Evolutionary conservation across 1,140 invertebrate genomes (phyloP), one percentile per base, ranked within the genome.

Genomic region (Chironomus striatipennis): DNA sequence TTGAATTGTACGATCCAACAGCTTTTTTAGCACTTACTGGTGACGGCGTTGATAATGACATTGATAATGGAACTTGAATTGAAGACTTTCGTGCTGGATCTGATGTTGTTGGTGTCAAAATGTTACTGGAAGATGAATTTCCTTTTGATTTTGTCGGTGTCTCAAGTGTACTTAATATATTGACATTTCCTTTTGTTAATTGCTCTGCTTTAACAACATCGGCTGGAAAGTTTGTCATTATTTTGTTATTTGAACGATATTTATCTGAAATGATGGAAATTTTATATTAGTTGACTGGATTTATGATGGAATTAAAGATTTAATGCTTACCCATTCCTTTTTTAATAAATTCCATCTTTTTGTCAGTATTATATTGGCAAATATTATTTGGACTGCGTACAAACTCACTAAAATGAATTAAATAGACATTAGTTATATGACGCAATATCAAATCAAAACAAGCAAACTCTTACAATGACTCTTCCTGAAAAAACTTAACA

Each of bases 401-500:
- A 84, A 88, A 91, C 84, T 93, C 91, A 84, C 91, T 93, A 85
- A 79, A 87, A 88, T 84, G 80, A 78, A 77, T 57, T 57, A 57
- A 57, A 12, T 15, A 12, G n/a, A 1, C 15, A 57, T 57, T 47
- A 10, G 8, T n/a, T n/a, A 15, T 10, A 47, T 57, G n/a, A 15
- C 47, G 12, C n/a, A 5, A 12, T 57, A 57, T 12, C 12, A 57
- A n/a, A n/a, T n/a, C n/a, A n/a, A n/a, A n/a, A 57, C 12, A 57
- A 34, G 5, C 43, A 8, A 47, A 57, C 0, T 87, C 90, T 90
- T 86, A 93, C 92, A 87, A 93, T 76, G 86, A 85, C 77, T 91
- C 88, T 83, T 94, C 92, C 81, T 92, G 88, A 80, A 93, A 93
- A 83, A 93, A 94, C 78, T 91, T 91, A 10, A 94, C 91, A 79